Percentiles rank a stretch among this genome's conserved stretches.
Conservation (phyloP, 37 sponge, comb jelly and placozoan species). For the Amphimedon queenslandica region DNA sequence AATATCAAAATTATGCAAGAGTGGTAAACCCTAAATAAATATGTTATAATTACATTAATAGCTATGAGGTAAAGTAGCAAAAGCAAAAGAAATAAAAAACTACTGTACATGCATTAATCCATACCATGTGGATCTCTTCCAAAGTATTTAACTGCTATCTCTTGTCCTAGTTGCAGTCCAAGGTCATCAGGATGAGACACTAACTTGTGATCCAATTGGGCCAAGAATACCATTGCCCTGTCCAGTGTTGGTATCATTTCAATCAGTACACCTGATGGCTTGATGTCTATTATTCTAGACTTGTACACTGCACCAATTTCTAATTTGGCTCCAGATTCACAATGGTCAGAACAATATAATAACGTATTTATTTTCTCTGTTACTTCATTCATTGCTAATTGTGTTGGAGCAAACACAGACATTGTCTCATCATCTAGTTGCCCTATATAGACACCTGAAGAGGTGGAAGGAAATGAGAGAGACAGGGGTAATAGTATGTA, state of each 20-base stretch:
- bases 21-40: too few relatives aligned
- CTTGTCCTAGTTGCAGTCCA: slow-evolving; percentile 47
- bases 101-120: too few relatives aligned
- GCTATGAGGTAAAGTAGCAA: too few relatives aligned
- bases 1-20: too few relatives aligned
- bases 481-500: neutral
- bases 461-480: neutral
- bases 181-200: slow-evolving; percentile 35
- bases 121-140: slow-evolving; percentile 57
- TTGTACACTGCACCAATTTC: slow-evolving; percentile 46
- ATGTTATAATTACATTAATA: too few relatives aligned
- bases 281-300: slow-evolving; percentile 53
- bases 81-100: too few relatives aligned
- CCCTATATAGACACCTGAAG: neutral
- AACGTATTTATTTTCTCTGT: slow-evolving; percentile 35
- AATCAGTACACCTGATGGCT: slow-evolving; percentile 67
- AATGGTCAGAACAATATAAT: neutral
- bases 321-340: slow-evolving; percentile 24
- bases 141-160: slow-evolving; percentile 69
- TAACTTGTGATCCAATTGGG: slow-evolving; percentile 59
- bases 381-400: slow-evolving; percentile 35
- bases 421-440: slow-evolving; percentile 51
- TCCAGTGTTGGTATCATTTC: slow-evolving; percentile 38
- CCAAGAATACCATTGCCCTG: slow-evolving; percentile 37
- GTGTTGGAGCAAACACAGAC: slow-evolving; percentile 59